Evolutionary conservation across 2,888 invertebrate species (phyloP).

Genomic region (Agriopis marginaria): DNA sequence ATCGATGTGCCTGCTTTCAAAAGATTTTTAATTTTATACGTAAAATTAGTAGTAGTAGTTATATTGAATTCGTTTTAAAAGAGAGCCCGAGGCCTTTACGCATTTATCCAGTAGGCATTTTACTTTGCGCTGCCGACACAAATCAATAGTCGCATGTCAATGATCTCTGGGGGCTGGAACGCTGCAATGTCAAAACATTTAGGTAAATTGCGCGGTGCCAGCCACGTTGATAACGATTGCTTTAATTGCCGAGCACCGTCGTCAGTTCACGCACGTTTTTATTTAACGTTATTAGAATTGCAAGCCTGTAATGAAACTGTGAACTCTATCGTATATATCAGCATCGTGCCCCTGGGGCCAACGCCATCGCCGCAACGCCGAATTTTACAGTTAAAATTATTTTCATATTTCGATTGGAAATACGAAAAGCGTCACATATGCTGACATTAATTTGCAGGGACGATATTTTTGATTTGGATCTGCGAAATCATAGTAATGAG

Average conservation of each 20-base stretch:
- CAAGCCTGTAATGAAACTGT: constrained; percentile 36
- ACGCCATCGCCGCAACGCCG: constrained; percentile 40
- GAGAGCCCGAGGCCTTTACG: constrained; percentile 24
- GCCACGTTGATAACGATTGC: constrained; percentile 23
- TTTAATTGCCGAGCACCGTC: constrained; percentile 32
- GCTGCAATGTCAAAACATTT: constrained; percentile 51
- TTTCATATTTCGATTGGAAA: constrained; percentile 39
- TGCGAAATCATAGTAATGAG: constrained; percentile 43
- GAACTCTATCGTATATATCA: background rate
- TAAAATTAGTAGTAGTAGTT: constrained; percentile 5
- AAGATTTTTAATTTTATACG: constrained; percentile 9
- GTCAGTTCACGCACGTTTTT: constrained; percentile 30
- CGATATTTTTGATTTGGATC: constrained; percentile 42
- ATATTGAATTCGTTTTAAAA: constrained; percentile 20
- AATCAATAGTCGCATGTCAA: constrained; percentile 60
- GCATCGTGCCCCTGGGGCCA: constrained; percentile 35
- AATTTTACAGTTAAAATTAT: constrained; percentile 46
- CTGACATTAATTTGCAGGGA: constrained; percentile 41
- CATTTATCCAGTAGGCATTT: constrained; percentile 36
- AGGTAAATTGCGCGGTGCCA: constrained; percentile 26
- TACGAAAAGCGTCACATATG: constrained; percentile 40
- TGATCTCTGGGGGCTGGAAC: constrained; percentile 52
- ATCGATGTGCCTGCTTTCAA: constrained; percentile 1
- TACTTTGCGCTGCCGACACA: constrained; percentile 50
- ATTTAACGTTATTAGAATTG: constrained; percentile 40